Conservation (phyloP, 2,888 invertebrate genomes). For the Metallyticus violacea region DNA sequence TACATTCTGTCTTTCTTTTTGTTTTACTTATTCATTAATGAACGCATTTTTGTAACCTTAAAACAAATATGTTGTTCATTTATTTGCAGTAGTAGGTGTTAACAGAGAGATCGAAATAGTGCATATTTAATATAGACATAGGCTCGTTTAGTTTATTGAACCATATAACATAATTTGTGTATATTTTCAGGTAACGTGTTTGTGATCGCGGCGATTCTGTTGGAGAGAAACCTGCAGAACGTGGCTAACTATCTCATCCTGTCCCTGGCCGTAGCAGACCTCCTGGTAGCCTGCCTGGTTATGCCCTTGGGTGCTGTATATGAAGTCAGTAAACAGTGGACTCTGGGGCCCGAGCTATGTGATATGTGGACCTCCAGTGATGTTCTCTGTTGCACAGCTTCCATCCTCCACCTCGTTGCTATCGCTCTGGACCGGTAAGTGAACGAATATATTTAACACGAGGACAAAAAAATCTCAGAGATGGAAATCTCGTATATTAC, state of each 20-base stretch:
- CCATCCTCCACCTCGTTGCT: slow-evolving; percentile 76
- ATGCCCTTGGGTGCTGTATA: slow-evolving; percentile 74
- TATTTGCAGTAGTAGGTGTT: too few species aligned
- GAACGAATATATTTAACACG: background rate
- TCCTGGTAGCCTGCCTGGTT: slow-evolving; percentile 80
- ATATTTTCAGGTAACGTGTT: slow-evolving; percentile 79
- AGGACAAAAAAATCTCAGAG: too few species aligned
- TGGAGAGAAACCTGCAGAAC: slow-evolving; percentile 82
- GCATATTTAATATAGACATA: too few species aligned
- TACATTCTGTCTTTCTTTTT: too few species aligned
- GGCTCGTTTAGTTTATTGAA: too few species aligned
- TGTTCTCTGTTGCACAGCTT: slow-evolving; percentile 85
- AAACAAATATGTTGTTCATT: too few species aligned
- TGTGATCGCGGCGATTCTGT: slow-evolving; percentile 87
- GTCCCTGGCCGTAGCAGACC: slow-evolving; percentile 86
- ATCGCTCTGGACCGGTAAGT: slow-evolving; percentile 76
- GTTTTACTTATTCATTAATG: too few species aligned
- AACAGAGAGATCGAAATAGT: too few species aligned
- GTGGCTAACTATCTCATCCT: slow-evolving; percentile 89
- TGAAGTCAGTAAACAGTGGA: slow-evolving; percentile 78
- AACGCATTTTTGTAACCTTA: too few species aligned
- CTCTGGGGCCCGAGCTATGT: slow-evolving; percentile 80
- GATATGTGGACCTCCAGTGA: slow-evolving; percentile 94
- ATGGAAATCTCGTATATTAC: too few species aligned
- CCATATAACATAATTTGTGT: too few species aligned